A percentile compares a stretch with the other conserved stretches of the same genome.
Evolutionary conservation across 2,888 invertebrate genomes (phyloP).

Genomic region (Allacma fusca): DNA sequence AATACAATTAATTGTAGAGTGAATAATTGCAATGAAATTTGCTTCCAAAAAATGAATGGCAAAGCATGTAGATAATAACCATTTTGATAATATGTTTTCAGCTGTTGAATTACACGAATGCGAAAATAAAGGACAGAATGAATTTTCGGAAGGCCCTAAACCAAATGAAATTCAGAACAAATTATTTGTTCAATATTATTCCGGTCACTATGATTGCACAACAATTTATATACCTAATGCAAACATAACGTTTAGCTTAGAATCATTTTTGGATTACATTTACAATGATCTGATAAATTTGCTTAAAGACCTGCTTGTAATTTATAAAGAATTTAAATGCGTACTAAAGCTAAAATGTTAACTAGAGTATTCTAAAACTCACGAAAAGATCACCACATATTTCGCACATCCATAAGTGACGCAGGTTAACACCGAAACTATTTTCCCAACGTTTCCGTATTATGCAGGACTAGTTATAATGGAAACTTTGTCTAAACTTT

Average conservation of each 20-base stretch:
- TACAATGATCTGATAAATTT: background rate
- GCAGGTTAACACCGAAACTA: background rate
- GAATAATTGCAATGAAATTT: no score
- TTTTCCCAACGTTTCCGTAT: background rate
- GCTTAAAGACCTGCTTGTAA: background rate
- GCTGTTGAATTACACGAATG: background rate
- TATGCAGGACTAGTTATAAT: background rate
- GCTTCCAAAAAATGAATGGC: no score
- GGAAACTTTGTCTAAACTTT: background rate
- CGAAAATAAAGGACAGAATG: background rate
- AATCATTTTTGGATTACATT: background rate
- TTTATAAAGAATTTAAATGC: background rate
- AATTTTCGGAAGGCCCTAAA: background rate
- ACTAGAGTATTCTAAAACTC: background rate
- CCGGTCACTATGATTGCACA: background rate
- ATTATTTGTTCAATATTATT: background rate
- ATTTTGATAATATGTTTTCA: no score
- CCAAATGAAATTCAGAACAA: background rate
- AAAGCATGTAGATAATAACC: background rate
- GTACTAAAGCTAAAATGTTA: background rate
- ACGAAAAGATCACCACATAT: background rate
- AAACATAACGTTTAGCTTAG: background rate
- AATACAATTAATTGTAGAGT: no score
- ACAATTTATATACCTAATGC: background rate
- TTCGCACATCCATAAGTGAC: background rate